Evolutionary conservation across 2,113 vertebrate species (phyloP), one percentile per base, ranked within the genome.

Genomic region (Paedocypris sp.): DNA sequence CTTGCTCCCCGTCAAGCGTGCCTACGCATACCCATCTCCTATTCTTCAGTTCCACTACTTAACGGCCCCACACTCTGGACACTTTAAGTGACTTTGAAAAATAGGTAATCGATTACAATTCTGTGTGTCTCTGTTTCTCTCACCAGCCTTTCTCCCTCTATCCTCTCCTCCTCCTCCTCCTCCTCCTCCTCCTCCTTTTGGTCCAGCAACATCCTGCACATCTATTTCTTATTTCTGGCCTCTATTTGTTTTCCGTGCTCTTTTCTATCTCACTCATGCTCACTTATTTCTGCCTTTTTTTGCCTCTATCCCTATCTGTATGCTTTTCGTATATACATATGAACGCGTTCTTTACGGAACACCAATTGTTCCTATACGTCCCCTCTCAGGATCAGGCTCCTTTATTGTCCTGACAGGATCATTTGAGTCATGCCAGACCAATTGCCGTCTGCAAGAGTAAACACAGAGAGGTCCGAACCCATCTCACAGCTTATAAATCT

Each of bases 21-120:
- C 80, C 79, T 76, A 78, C 74, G 88, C 88, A 91, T 91, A 88
- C 84, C 73, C 77, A 86, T 82, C 69, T 70, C 72, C 66, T 64
- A 79, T 83, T 82, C 77, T 70, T 56, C 70, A 26, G 68, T 70
- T 65, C 72, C 77, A 80, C 85, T 87, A 82, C 86, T 89, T 87
- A 87, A 64, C 87, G 74, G 77, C 74, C 74, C 74, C 78, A 59
- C 73, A 80, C 85, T 77, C 81, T 86, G 84, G 85, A 89, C 79
- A 80, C 78, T 82, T 86, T 90, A 90, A 90, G 85, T 88, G 89
- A 91, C 87, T 90, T 91, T 90, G 88, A 90, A 87, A 91, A 93
- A 93, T 89, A 89, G 89, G 82, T 89, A 91, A 91, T 92, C 89
- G 86, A 91, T 91, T 89, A 89, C 83, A 87, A 88, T 89, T 87